phyloP scores from a whole-genome alignment of 2,113 vertebrate species.

The Prolemur simus region DNA sequence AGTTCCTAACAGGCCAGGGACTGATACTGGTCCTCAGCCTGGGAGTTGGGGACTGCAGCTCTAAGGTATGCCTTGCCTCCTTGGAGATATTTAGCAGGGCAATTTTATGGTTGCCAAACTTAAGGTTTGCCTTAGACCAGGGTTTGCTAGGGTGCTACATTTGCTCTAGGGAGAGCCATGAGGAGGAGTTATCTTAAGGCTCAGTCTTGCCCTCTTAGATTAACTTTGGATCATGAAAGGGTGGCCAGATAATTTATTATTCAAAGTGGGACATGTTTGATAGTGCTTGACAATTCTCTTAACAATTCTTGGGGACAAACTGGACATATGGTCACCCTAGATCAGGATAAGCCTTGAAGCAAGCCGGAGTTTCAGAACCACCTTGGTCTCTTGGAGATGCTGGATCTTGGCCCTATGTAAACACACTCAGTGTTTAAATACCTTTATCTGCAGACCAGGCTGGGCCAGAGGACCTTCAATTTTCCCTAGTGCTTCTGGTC shows the following conservation, averaged over 20 bases:
- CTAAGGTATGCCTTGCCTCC: neutral
- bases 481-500: neutral
- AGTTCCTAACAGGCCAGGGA: too few relatives aligned
- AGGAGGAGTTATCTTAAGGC: neutral
- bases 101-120: neutral
- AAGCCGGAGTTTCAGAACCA: neutral
- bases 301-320: neutral
- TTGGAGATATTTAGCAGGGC: neutral
- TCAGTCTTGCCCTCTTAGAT: neutral
- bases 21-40: too few relatives aligned
- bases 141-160: neutral
- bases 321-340: neutral
- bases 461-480: neutral
- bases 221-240: neutral
- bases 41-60: neutral
- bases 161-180: neutral
- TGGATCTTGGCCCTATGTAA: neutral
- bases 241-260: neutral
- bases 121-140: neutral
- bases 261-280: neutral
- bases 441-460: neutral
- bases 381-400: neutral
- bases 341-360: neutral
- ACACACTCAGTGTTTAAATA: neutral
- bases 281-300: neutral